Conservation (phyloP, 2,797 vertebrate species). For the Sternarchorhynchus goeldii region DNA sequence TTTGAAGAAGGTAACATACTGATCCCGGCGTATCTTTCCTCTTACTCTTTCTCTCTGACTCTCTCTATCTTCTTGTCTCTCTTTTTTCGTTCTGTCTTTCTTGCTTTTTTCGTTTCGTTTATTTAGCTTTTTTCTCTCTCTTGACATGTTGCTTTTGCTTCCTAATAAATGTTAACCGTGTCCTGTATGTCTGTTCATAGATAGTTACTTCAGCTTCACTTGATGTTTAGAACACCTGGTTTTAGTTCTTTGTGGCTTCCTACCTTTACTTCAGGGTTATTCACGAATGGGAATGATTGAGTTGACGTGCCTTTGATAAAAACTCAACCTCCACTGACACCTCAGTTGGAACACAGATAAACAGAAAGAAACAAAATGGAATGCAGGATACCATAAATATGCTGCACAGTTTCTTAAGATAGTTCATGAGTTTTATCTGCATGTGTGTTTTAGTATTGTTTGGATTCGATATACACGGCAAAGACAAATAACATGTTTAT, state of each 20-base stretch:
- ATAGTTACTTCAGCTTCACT: constrained; percentile 2
- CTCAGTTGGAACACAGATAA: constrained; percentile 22
- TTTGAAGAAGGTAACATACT: constrained; percentile 38
- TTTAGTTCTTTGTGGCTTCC: constrained; percentile 27
- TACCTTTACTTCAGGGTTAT: constrained; percentile 18
- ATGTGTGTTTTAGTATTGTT: too few species aligned
- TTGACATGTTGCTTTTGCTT: constrained; percentile 45
- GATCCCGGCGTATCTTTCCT: background rate
- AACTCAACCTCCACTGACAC: constrained; percentile 26
- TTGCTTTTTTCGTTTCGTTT: constrained; percentile 20
- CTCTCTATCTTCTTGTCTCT: constrained; percentile 4
- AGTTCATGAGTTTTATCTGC: constrained; percentile 32
- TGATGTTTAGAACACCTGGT: background rate
- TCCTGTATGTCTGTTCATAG: background rate
- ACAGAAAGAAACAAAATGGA: constrained; percentile 43
- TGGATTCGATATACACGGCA: too few species aligned
- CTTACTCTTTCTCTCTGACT: background rate
- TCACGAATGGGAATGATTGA: constrained; percentile 26
- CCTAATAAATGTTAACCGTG: constrained; percentile 55
- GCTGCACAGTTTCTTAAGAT: constrained; percentile 37
- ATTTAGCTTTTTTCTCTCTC: constrained; percentile 1
- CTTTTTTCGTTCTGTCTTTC: background rate
- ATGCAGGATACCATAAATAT: background rate
- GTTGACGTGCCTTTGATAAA: constrained; percentile 22
- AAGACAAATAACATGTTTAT: too few species aligned